These are phyloP conservation scores for Drosophila chauvacae DNA, from an alignment of 1,140 invertebrate genomes.

Conservation along the genomic window DNA sequence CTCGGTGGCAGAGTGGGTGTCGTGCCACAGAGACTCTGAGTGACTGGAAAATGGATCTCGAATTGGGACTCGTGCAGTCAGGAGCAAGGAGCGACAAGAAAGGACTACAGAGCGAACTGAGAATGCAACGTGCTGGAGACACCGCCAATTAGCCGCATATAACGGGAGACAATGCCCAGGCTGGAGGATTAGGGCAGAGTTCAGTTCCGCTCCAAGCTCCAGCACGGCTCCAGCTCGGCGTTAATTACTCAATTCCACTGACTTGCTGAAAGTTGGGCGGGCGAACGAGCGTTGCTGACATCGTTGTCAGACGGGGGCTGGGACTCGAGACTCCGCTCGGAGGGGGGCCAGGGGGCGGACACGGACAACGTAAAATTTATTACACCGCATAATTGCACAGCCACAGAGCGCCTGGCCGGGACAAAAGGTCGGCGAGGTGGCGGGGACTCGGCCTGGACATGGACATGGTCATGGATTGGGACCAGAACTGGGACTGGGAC, in stretches of 20 bases:
- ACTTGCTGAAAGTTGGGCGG: constrained; percentile 60
- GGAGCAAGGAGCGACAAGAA: constrained; percentile 4
- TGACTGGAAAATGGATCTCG: constrained; percentile 45
- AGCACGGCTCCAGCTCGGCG: constrained; percentile 26
- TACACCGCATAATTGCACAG: constrained; percentile 83
- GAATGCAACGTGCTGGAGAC: constrained; percentile 53
- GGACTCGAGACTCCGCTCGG: neutral
- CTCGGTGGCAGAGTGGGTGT: constrained; percentile 1
- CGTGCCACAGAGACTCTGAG: constrained; percentile 17
- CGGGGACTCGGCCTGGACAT: constrained; percentile 4
- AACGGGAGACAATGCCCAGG: constrained; percentile 67
- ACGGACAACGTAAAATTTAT: constrained; percentile 80
- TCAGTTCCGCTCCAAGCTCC: constrained; percentile 22
- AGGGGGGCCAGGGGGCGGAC: constrained; percentile 28
- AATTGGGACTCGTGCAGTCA: constrained; percentile 15
- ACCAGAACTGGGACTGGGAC: neutral
- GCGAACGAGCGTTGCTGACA: constrained; percentile 49
- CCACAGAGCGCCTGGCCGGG: constrained; percentile 60
- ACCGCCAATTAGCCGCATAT: constrained; percentile 76
- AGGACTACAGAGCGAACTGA: constrained; percentile 1
- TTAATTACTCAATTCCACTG: constrained; percentile 80
- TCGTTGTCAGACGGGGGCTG: constrained; percentile 35
- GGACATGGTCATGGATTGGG: constrained; percentile 9
- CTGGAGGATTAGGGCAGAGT: constrained; percentile 59
- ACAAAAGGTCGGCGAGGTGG: constrained; percentile 21